These are phyloP conservation scores for Rousettus leschenaultii DNA, from an alignment of 2,113 vertebrate genomes.

Conservation along the genomic window DNA sequence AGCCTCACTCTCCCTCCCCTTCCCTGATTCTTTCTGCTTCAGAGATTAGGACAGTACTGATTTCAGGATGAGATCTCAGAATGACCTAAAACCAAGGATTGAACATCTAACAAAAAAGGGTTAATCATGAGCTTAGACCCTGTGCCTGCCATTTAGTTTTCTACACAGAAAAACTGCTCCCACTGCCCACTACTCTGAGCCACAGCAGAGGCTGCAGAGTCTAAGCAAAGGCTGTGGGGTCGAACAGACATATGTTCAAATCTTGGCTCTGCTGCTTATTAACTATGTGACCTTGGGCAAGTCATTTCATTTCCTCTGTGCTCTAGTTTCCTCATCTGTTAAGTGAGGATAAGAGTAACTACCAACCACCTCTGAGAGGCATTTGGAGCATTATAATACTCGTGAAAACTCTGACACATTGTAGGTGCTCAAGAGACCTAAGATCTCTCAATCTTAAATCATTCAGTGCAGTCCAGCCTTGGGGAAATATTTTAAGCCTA, in stretches of 20 bases:
- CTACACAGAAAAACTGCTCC: neutral
- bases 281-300: neutral
- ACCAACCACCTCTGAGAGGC: neutral
- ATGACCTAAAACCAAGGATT: neutral
- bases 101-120: neutral
- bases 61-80: neutral
- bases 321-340: neutral
- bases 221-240: too few species aligned
- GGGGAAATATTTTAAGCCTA: neutral
- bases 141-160: neutral
- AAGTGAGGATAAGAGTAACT: neutral
- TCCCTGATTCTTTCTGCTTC: neutral
- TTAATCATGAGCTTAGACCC: neutral
- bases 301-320: neutral
- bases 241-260: neutral
- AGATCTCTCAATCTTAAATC: neutral
- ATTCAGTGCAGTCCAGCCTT: neutral
- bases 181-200: neutral
- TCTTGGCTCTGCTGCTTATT: neutral
- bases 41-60: neutral
- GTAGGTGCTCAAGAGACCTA: neutral
- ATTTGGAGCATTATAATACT: neutral
- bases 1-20: neutral
- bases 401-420: neutral
- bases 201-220: neutral